Evolutionary conservation across 2,797 vertebrate species (phyloP).

Genomic region (Falco peregrinus): DNA sequence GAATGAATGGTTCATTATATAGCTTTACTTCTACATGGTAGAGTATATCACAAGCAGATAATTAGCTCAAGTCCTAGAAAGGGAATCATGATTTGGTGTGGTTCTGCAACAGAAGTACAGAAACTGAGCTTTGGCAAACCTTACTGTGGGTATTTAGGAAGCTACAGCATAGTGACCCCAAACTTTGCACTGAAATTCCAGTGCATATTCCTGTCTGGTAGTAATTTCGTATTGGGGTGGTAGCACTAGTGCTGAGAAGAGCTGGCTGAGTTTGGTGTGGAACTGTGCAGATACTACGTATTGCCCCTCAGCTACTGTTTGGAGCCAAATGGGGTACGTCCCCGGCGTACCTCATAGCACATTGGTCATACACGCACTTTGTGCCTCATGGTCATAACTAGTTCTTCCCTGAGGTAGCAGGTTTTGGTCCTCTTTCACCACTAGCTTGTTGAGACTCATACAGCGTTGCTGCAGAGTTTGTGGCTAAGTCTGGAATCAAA

Average conservation of each 20-base stretch:
- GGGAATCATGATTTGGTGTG: background rate
- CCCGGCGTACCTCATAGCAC: background rate
- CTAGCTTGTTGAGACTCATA: background rate
- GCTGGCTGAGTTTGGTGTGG: background rate
- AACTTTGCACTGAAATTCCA: background rate
- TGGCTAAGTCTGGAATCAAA: slow-evolving; percentile 14
- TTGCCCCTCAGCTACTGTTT: background rate
- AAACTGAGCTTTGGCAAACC: background rate
- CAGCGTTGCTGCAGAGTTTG: background rate
- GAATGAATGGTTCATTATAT: background rate
- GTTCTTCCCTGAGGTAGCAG: background rate
- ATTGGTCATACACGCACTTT: background rate
- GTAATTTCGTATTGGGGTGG: background rate
- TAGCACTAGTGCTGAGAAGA: background rate
- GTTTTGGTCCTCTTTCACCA: background rate
- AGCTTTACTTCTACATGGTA: background rate
- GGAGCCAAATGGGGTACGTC: background rate
- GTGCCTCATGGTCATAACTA: background rate
- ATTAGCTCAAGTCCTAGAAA: background rate
- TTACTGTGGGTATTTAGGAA: background rate
- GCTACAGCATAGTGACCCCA: background rate
- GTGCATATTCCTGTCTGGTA: background rate
- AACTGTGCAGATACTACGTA: background rate
- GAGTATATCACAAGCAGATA: background rate
- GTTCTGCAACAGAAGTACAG: background rate